Percentiles rank a stretch among this genome's conserved stretches.
phyloP scores from a whole-genome alignment of 2,113 vertebrate species.

The Lucifuga dentata region DNA sequence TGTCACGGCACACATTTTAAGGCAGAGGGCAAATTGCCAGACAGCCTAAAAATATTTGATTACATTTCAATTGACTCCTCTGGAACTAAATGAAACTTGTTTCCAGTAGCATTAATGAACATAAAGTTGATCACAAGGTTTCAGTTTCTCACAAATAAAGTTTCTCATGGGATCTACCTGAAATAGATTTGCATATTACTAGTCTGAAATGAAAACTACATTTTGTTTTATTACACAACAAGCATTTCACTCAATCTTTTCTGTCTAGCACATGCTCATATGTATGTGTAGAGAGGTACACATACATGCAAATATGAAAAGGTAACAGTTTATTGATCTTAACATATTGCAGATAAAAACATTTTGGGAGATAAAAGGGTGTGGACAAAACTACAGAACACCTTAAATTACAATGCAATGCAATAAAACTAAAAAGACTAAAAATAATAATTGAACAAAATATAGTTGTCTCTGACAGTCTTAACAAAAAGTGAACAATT shows the following conservation, averaged over 20 bases:
- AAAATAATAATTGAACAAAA: no score
- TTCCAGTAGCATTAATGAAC: slow-evolving; percentile 29
- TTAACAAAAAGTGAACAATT: slow-evolving; percentile 15
- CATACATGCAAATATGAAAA: slow-evolving; percentile 26
- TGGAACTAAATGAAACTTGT: slow-evolving; percentile 10
- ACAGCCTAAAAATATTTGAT: slow-evolving; percentile 5
- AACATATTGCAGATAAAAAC: slow-evolving; percentile 35
- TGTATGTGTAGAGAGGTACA: not conserved
- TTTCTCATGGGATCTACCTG: slow-evolving; percentile 2
- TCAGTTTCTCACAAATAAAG: not conserved
- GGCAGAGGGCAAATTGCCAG: not conserved
- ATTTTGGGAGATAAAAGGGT: slow-evolving; percentile 2
- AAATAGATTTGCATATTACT: slow-evolving; percentile 5
- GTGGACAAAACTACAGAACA: slow-evolving; percentile 12
- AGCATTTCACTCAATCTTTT: slow-evolving; percentile 17
- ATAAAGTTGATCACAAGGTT: slow-evolving; percentile 10
- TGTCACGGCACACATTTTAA: no score
- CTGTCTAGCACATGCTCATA: slow-evolving; percentile 8
- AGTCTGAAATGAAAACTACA: slow-evolving; percentile 5
- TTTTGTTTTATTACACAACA: slow-evolving; percentile 17
- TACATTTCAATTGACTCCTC: slow-evolving; percentile 1
- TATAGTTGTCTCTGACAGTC: no score
- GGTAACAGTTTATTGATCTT: slow-evolving; percentile 23
- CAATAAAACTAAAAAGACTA: slow-evolving; percentile 13
- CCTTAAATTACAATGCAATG: not conserved